phyloP scores from a whole-genome alignment of 2,888 invertebrate genomes.

The Schizaphis graminum region DNA sequence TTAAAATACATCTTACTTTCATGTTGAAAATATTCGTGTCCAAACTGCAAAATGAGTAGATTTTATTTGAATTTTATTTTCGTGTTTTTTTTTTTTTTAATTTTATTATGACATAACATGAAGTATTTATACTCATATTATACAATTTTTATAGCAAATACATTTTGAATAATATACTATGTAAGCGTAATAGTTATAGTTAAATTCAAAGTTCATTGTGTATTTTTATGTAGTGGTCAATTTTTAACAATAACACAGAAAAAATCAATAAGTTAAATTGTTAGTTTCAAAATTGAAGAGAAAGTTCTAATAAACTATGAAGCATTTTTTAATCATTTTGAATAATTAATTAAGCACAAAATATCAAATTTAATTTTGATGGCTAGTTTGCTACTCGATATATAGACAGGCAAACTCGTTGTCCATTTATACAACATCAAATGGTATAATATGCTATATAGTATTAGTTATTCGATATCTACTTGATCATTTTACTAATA shows the following conservation, averaged over 20 bases:
- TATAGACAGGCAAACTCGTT: not conserved
- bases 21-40: not conserved
- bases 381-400: not conserved
- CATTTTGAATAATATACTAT: not conserved
- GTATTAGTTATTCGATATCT: not conserved
- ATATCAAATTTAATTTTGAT: not conserved
- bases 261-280: not conserved
- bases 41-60: not conserved
- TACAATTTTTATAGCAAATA: not conserved
- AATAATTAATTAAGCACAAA: not conserved
- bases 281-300: not conserved
- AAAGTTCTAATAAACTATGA: not conserved
- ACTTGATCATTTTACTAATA: not conserved
- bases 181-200: not conserved
- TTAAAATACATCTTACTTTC: not conserved
- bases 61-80: not conserved
- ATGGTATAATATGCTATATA: not conserved
- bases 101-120: not conserved
- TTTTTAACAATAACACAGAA: not conserved
- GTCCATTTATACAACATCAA: not conserved
- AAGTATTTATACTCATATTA: not conserved
- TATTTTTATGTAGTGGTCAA: not conserved
- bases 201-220: not conserved
- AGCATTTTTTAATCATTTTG: no score
- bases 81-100: not conserved